Conservation (phyloP, 2,888 invertebrate genomes). For the Dryocosmus kuriphilus region DNA sequence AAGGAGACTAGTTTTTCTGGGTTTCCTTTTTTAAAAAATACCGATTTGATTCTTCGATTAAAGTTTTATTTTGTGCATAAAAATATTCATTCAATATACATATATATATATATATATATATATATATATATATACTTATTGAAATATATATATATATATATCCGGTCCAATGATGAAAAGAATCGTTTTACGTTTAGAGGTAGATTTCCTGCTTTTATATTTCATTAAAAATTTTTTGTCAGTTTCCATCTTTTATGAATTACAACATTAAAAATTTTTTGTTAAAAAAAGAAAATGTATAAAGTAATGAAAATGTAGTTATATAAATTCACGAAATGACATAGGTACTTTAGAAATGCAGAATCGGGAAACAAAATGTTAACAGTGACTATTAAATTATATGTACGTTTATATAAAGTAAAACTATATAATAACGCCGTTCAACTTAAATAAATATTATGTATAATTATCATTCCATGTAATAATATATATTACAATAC, state of each 20-base stretch:
- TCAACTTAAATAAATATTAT: slow-evolving; percentile 22
- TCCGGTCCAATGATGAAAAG: neutral
- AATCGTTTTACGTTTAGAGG: neutral
- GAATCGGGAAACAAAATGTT: neutral
- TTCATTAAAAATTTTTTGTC: neutral
- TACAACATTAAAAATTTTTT: neutral
- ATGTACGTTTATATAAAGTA: slow-evolving; percentile 1
- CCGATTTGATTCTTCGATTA: neutral
- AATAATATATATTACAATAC: slow-evolving; percentile 22
- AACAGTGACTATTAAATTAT: neutral
- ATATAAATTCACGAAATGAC: neutral
- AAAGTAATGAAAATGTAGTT: neutral
- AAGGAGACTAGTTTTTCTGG: neutral
- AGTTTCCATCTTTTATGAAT: too few species aligned
- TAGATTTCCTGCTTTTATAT: too few species aligned
- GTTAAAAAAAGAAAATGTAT: neutral
- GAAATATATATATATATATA: too few species aligned
- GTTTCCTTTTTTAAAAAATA: neutral
- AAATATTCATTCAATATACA: slow-evolving; percentile 14
- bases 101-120: too few species aligned
- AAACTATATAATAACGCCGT: slow-evolving; percentile 2
- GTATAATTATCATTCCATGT: neutral
- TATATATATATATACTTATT: too few species aligned
- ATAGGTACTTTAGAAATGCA: neutral
- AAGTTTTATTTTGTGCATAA: slow-evolving; percentile 35